These are phyloP conservation scores for Hylaea fasciaria DNA, from an alignment of 2,888 invertebrate genomes.

Conservation along the genomic window DNA sequence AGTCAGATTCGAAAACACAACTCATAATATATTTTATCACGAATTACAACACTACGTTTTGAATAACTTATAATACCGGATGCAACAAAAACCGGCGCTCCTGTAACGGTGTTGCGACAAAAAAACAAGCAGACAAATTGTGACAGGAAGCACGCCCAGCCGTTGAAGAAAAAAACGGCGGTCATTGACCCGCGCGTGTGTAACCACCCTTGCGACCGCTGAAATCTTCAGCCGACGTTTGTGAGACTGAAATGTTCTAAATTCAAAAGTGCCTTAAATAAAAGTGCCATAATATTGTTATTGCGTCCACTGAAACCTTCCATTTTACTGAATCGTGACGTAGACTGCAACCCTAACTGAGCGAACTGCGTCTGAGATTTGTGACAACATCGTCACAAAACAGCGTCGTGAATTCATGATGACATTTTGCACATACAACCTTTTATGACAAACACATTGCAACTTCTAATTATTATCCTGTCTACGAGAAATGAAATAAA, in stretches of 20 bases:
- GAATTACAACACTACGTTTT: slow-evolving; percentile 20
- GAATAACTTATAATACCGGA: slow-evolving; percentile 39
- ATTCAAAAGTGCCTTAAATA: too few species aligned
- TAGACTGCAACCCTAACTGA: too few species aligned
- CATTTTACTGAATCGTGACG: too few species aligned
- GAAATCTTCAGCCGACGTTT: slow-evolving; percentile 34
- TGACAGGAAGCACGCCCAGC: slow-evolving; percentile 80
- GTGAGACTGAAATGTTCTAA: background rate
- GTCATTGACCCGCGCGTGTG: slow-evolving; percentile 67
- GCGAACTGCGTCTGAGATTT: too few species aligned
- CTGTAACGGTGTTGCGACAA: slow-evolving; percentile 64
- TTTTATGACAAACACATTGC: too few species aligned
- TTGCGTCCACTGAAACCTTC: too few species aligned
- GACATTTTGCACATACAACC: too few species aligned
- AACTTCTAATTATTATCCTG: too few species aligned
- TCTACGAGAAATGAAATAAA: background rate
- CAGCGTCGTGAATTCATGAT: too few species aligned
- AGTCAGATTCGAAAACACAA: background rate
- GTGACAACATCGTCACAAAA: too few species aligned
- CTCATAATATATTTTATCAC: background rate
- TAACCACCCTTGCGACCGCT: slow-evolving; percentile 56
- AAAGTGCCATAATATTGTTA: too few species aligned
- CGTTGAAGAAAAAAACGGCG: slow-evolving; percentile 73
- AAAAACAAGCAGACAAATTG: slow-evolving; percentile 75
- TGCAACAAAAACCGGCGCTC: slow-evolving; percentile 59